Base-by-base conservation (phyloP, 2,797 vertebrate species). In the Rhinophrynus dorsalis region DNA sequence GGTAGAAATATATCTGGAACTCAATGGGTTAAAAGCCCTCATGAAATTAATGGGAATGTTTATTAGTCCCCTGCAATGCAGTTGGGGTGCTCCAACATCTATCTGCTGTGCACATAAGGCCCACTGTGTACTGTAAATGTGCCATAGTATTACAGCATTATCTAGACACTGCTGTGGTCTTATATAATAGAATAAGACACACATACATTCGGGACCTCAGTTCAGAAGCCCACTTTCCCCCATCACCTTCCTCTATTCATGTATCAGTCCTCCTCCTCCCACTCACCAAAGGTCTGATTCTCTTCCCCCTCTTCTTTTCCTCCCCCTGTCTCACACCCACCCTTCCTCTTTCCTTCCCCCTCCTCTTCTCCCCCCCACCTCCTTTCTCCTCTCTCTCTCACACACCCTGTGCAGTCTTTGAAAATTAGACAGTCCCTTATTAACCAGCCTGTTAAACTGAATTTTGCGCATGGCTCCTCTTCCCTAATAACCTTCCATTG, bases 381-480 rank as follows among this genome's bases (percentile, higher is more conserved):
- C 42, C 37, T 44, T 62, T 20, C 45, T 55, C 58, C 38, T 50
- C 56, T 27, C 52, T 20, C 62, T 33, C 40, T 32, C 35, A 45
- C 38, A 66, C 70, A 60, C 63, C 60, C 59, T 72, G 60, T 72
- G 68, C 61, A 72, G 68, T 72, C 68, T 72, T 71, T 72, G 61
- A 65, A 65, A 65, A 65, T 72, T 58, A 72, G 54, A 72, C 68
- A 71, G 57, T 71, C 61, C 44, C 51, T 61, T 50, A 51, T 65
- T 64, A 65, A 71, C 60, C 68, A 64, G 51, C 30, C 52, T 40
- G 42, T 65, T 57, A 51, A 57, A 51, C 32, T 58, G 61, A 58
- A 65, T 58, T 57, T 72, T 65, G 68, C 44, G 61, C 60, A 72
- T 63, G 68, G 68, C 26, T 65, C 68, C 54, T 58, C 51, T 50